A percentile compares a stretch with the other conserved stretches of the same genome.
Conservation (phyloP, 1,140 invertebrate species). For the Listronotus oregonensis region DNA sequence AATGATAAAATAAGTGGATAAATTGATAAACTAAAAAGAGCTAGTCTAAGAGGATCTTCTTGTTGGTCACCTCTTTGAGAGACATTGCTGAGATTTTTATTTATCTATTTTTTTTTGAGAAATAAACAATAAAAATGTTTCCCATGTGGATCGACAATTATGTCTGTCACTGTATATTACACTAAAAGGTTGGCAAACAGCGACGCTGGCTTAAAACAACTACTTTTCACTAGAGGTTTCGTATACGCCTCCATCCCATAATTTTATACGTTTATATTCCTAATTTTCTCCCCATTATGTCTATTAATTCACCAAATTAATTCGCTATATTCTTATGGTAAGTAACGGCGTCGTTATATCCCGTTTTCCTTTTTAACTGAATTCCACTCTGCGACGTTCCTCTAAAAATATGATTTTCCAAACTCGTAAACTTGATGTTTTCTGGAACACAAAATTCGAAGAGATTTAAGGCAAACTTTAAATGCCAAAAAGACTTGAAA, state of each 20-base stretch:
- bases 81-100: too few species aligned
- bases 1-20: too few species aligned
- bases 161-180: too few species aligned
- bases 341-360: constrained; percentile 12
- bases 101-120: too few species aligned
- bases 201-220: too few species aligned
- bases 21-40: too few species aligned
- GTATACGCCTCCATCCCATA: neutral
- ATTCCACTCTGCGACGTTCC: neutral
- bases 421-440: constrained; percentile 10
- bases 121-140: too few species aligned
- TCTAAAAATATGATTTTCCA: constrained; percentile 8
- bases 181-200: too few species aligned
- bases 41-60: too few species aligned
- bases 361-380: constrained; percentile 6
- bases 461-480: constrained; percentile 10
- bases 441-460: constrained; percentile 6
- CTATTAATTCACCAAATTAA: constrained; percentile 17
- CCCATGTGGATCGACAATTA: too few species aligned
- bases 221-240: neutral
- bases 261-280: constrained; percentile 5
- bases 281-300: constrained; percentile 2
- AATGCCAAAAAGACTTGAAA: constrained; percentile 3
- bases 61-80: too few species aligned
- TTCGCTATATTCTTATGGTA: constrained; percentile 19